Percentiles rank a stretch among this genome's conserved stretches.
phyloP scores from a whole-genome alignment of 2,113 vertebrate genomes.

The Ovis aries region DNA sequence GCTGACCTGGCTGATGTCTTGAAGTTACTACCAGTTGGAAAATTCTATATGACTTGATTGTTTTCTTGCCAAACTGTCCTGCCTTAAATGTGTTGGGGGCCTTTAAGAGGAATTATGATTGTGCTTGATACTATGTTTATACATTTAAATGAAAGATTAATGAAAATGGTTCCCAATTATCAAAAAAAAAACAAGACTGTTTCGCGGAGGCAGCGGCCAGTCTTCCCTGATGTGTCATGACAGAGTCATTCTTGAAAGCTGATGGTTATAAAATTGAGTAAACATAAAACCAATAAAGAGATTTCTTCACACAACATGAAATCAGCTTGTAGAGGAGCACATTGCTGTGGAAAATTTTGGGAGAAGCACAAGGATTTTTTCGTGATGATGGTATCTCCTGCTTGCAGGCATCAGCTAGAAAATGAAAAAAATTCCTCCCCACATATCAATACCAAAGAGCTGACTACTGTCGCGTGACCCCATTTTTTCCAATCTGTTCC shows the following conservation, averaged over 20 bases:
- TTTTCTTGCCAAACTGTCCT: not conserved
- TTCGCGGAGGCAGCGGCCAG: slow-evolving; percentile 38
- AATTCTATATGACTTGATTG: not conserved
- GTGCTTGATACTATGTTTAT: slow-evolving; percentile 4
- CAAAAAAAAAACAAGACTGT: not conserved
- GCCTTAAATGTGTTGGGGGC: slow-evolving; percentile 2
- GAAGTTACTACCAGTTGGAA: not conserved
- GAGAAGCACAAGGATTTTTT: not conserved
- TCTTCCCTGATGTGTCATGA: slow-evolving; percentile 62
- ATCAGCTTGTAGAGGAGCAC: not conserved
- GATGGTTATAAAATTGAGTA: slow-evolving; percentile 66
- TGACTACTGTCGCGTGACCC: not conserved
- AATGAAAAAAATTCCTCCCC: not conserved
- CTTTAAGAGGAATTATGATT: slow-evolving; percentile 53
- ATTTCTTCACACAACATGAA: slow-evolving; percentile 58
- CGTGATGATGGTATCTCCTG: not conserved
- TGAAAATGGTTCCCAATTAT: slow-evolving; percentile 60
- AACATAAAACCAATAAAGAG: slow-evolving; percentile 58
- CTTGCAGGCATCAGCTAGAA: not conserved
- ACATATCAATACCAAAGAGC: not conserved
- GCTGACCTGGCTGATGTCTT: not conserved
- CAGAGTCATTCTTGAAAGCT: slow-evolving; percentile 63
- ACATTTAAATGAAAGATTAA: slow-evolving; percentile 51
- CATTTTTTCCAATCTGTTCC: not conserved
- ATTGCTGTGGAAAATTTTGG: slow-evolving; percentile 57